Conservation (phyloP, 2,888 invertebrate species). For the Eupelmus urozonus region DNA sequence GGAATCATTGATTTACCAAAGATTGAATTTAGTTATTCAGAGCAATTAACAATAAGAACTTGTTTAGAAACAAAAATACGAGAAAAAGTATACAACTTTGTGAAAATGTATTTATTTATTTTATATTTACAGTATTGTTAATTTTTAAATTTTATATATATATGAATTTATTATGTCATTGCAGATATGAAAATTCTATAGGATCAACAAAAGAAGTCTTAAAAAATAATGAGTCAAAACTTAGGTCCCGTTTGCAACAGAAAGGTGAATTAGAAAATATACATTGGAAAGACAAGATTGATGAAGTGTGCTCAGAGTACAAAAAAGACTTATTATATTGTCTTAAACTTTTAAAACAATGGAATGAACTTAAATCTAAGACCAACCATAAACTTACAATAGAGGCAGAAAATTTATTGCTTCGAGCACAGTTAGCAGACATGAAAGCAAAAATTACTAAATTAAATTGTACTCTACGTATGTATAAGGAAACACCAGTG, state of each 20-base stretch:
- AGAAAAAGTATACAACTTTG: constrained; percentile 68
- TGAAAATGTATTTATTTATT: constrained; percentile 63
- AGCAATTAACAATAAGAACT: constrained; percentile 70
- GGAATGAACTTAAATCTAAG: constrained; percentile 72
- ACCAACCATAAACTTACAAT: constrained; percentile 69
- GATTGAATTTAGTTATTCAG: constrained; percentile 71
- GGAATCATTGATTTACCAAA: constrained; percentile 69
- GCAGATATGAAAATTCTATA: constrained; percentile 68
- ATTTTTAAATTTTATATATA: constrained; percentile 61
- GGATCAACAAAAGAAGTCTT: constrained; percentile 67
- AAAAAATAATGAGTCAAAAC: constrained; percentile 65
- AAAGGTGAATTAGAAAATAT: constrained; percentile 65
- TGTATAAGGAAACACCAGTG: constrained; percentile 76
- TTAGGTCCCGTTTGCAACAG: constrained; percentile 63
- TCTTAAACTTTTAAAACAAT: constrained; percentile 70
- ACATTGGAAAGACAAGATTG: constrained; percentile 74
- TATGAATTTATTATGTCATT: constrained; percentile 61
- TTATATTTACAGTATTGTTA: constrained; percentile 18
- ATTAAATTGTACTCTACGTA: constrained; percentile 73
- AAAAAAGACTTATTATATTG: constrained; percentile 70
- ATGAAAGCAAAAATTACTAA: constrained; percentile 73
- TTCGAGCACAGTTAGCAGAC: constrained; percentile 70
- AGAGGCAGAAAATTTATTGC: constrained; percentile 69
- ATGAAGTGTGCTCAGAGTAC: constrained; percentile 72
- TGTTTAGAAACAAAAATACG: constrained; percentile 69